Evolutionary conservation across 2,113 vertebrate species (phyloP).

Genomic region (Cyanistes caeruleus): DNA sequence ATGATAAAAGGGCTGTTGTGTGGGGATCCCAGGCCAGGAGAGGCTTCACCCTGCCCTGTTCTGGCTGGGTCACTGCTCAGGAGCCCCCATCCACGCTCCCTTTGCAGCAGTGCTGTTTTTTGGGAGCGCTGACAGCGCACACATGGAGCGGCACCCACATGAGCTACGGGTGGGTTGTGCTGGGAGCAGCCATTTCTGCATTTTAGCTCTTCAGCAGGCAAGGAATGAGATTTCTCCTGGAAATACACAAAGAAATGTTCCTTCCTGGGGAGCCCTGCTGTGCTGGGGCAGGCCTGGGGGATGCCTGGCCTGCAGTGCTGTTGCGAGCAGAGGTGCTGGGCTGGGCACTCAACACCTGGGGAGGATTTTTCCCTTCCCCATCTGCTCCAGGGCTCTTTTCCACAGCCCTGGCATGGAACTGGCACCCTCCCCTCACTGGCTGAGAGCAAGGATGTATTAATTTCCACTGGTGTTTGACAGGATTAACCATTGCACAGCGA

Average conservation of each 20-base stretch:
- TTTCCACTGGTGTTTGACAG: neutral
- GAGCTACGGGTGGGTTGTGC: neutral
- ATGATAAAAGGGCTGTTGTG: fast-evolving
- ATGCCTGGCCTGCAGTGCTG: neutral
- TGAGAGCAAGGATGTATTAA: neutral
- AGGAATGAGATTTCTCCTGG: neutral
- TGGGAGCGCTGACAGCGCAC: neutral
- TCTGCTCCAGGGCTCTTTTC: neutral
- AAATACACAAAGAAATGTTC: neutral
- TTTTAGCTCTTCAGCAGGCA: neutral
- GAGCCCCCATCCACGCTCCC: neutral
- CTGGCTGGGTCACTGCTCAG: neutral
- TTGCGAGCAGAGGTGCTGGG: neutral
- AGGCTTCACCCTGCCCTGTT: neutral
- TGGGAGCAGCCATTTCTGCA: neutral
- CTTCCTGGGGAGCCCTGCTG: neutral
- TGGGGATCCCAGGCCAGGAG: neutral
- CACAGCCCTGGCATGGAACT: neutral
- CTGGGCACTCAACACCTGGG: neutral
- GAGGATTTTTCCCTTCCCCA: neutral
- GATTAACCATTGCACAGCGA: neutral
- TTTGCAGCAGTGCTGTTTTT: neutral
- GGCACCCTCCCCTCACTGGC: neutral
- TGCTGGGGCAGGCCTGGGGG: fast-evolving
- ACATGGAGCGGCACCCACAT: neutral